These are phyloP conservation scores for Leptopterna dolabrata DNA, from an alignment of 2,888 invertebrate genomes.

Conservation along the genomic window DNA sequence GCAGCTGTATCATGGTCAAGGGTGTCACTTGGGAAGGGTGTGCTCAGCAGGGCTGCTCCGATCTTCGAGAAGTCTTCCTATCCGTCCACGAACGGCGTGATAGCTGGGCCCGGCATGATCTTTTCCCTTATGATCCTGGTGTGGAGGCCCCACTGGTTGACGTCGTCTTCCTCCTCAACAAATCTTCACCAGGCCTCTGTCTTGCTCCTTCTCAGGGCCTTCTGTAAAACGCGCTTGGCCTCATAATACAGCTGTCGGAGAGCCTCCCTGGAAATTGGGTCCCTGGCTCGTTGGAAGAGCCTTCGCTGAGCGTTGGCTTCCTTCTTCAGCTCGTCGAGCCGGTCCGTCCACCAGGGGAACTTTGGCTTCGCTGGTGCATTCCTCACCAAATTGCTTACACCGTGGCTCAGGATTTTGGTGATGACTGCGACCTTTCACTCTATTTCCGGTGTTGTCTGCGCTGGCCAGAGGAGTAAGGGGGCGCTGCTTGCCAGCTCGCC, in stretches of 20 bases:
- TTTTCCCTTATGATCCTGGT: slow-evolving; percentile 9
- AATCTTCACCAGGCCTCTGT: background rate
- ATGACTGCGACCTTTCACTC: background rate
- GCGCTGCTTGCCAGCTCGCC: background rate
- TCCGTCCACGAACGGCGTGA: background rate
- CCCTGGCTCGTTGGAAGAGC: background rate
- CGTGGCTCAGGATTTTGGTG: background rate
- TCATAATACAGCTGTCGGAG: no score
- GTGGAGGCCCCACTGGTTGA: no score
- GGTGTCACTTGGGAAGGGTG: background rate
- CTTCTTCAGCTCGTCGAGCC: no score
- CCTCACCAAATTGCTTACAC: background rate
- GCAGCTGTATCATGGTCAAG: background rate
- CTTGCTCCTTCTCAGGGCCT: background rate
- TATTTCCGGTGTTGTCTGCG: background rate
- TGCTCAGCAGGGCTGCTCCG: background rate
- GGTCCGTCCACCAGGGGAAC: no score
- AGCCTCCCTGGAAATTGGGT: background rate
- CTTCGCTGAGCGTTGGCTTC: background rate
- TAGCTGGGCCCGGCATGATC: background rate
- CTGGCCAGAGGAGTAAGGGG: background rate
- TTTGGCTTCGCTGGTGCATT: background rate
- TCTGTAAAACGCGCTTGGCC: no score
- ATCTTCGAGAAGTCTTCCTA: background rate
- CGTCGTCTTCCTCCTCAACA: no score